Evolutionary conservation across 2,797 vertebrate species (phyloP), one percentile per base, ranked within the genome.

Genomic region (Acropternis orthonyx): DNA sequence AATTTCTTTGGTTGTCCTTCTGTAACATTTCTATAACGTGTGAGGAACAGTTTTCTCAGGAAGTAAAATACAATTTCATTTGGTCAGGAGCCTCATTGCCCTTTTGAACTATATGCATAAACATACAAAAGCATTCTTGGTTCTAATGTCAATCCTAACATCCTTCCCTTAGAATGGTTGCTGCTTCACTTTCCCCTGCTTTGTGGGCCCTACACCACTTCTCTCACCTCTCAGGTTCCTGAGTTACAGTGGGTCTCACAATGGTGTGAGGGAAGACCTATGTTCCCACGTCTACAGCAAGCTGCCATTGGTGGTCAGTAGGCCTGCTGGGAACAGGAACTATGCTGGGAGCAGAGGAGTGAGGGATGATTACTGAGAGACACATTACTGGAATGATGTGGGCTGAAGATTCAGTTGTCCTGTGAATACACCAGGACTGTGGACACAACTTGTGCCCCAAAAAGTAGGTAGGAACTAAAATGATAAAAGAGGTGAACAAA

Each of bases 341-440:
- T 1, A 59, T 30, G 30, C 39, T 32, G 28, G 51, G 63, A 83
- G 49, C 7, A n/a, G 0, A 32, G 16, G 12, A 46, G n/a, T 2
- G 16, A 61, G 12, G 15, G 20, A 48, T 10, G 15, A 16, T 21
- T 55, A 36, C 18, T 24, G 46, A 88, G 36, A 49, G 36, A 39
- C 1, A 1, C 0, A 4, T 37, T 21, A 44, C 14, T 41, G 26
- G 14, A 74, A 78, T 5, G 15, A 56, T 1, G 23, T 1, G 0
- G 15, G 20, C 22, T 36, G 46, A 81, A 21, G 46, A 48, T 39
- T 65, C 41, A 46, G 13, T 4, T 77, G n/a, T 69, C 39, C 44
- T 36, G 8, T 34, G 66, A 93, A 26, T 26, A 41, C 12, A 34
- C 15, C 4, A 66, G n/a, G n/a, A 24, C 44, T 44, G 32, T 34